Conservation (phyloP, 2,797 vertebrate species). For the Parotocinclus haroldoi region DNA sequence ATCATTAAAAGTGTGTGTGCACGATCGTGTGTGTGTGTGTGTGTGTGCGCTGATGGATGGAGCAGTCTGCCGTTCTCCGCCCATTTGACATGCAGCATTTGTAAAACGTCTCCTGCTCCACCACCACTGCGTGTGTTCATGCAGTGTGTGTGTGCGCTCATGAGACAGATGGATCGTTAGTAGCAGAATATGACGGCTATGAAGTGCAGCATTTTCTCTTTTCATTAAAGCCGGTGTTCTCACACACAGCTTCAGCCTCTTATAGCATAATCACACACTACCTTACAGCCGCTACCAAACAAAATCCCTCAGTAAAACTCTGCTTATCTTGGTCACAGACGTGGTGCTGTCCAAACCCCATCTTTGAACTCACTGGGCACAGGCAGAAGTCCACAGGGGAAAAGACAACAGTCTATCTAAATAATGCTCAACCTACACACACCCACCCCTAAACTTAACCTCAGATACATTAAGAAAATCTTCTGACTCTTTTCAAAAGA, state of each 20-base stretch:
- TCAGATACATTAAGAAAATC: too few species aligned
- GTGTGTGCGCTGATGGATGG: constrained; percentile 83
- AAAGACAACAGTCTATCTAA: too few species aligned
- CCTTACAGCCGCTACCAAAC: too few species aligned
- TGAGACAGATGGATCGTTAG: constrained; percentile 34
- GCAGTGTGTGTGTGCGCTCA: constrained; percentile 5
- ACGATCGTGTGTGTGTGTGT: constrained; percentile 70
- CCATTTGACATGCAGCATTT: constrained; percentile 94
- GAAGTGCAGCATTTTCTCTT: constrained; percentile 4
- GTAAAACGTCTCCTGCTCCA: constrained; percentile 89
- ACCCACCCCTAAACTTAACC: too few species aligned
- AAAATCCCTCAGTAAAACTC: too few species aligned
- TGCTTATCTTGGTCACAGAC: too few species aligned
- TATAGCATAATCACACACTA: too few species aligned
- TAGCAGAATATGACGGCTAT: constrained; percentile 18
- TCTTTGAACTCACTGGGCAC: too few species aligned
- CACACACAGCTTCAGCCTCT: constrained; percentile 5
- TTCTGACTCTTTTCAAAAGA: too few species aligned
- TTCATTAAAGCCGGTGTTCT: background rate
- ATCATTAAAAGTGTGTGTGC: constrained; percentile 74
- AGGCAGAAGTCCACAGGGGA: too few species aligned
- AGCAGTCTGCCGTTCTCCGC: constrained; percentile 91
- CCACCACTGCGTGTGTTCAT: constrained; percentile 66
- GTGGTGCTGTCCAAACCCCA: too few species aligned
- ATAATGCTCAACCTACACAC: too few species aligned